Evolutionary conservation across 2,888 invertebrate genomes (phyloP).

Genomic region (Lucinisca nassula): DNA sequence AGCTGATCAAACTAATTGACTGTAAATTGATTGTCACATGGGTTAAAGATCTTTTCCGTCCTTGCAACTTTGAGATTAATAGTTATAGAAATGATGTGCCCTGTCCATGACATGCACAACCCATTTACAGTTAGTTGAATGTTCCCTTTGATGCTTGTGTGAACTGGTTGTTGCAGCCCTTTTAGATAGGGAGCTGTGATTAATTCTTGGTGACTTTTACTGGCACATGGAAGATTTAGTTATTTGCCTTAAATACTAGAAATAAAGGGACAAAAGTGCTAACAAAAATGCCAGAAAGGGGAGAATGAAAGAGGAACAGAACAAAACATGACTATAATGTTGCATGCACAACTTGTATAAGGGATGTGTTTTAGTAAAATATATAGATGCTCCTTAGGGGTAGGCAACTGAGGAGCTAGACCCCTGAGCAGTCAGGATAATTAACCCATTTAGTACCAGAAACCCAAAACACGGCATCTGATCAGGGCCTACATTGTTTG

Average conservation of each 20-base stretch:
- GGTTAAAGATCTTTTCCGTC: constrained; percentile 1
- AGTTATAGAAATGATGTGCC: not conserved
- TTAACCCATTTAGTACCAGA: too few relatives aligned
- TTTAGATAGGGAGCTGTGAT: not conserved
- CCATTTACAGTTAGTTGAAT: constrained; percentile 12
- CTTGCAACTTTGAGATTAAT: constrained; percentile 12
- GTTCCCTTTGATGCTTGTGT: constrained; percentile 3
- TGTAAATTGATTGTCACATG: not conserved
- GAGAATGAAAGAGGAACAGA: too few relatives aligned
- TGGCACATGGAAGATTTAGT: not conserved
- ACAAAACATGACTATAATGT: too few relatives aligned
- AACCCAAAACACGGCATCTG: too few relatives aligned
- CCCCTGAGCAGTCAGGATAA: too few relatives aligned
- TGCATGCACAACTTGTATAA: too few relatives aligned
- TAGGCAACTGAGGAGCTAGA: too few relatives aligned
- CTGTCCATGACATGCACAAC: not conserved
- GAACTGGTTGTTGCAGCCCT: not conserved
- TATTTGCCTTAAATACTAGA: not conserved
- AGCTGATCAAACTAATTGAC: not conserved
- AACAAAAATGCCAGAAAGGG: too few relatives aligned
- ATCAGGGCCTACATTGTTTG: too few relatives aligned
- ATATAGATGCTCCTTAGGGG: too few relatives aligned
- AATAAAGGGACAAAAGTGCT: not conserved
- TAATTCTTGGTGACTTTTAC: not conserved
- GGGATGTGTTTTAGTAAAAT: too few relatives aligned